Evolutionary conservation across 2,797 vertebrate species (phyloP).

Genomic region (Bovichtus diacanthus): DNA sequence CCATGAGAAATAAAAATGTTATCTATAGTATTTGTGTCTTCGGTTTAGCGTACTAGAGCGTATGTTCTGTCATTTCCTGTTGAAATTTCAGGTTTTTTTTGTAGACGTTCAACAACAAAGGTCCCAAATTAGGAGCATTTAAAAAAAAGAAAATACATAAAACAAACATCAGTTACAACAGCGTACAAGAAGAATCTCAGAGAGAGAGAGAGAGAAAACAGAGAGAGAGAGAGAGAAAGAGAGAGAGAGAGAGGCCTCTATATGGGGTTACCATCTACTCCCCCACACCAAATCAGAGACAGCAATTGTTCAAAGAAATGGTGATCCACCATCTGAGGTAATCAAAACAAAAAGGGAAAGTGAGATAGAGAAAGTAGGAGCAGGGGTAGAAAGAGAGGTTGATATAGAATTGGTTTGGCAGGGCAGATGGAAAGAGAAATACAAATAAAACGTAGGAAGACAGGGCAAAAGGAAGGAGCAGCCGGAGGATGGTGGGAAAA

Average conservation of each 20-base stretch:
- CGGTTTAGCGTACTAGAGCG: background rate
- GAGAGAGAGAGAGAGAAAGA: background rate
- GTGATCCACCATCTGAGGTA: conserved; percentile 13
- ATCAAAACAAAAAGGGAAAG: conserved; percentile 4
- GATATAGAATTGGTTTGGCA: conserved; percentile 5
- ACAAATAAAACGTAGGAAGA: conserved; percentile 34
- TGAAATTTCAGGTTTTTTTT: too few species aligned
- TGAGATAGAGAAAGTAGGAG: background rate
- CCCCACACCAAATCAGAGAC: background rate
- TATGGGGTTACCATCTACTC: background rate
- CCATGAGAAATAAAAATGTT: background rate
- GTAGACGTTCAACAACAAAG: background rate
- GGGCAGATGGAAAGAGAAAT: conserved; percentile 22
- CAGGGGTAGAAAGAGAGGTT: background rate
- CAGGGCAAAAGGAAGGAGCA: conserved; percentile 23
- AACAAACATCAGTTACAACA: background rate
- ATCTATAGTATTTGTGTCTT: background rate
- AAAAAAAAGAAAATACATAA: background rate
- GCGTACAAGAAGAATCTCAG: background rate
- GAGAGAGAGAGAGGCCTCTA: background rate
- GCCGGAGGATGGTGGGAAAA: background rate
- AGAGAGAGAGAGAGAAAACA: too few species aligned
- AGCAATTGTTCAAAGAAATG: background rate
- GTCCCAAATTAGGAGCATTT: too few species aligned
- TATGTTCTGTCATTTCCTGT: background rate